Conservation (phyloP, 2,113 vertebrate species). For the Festucalex cinctus region DNA sequence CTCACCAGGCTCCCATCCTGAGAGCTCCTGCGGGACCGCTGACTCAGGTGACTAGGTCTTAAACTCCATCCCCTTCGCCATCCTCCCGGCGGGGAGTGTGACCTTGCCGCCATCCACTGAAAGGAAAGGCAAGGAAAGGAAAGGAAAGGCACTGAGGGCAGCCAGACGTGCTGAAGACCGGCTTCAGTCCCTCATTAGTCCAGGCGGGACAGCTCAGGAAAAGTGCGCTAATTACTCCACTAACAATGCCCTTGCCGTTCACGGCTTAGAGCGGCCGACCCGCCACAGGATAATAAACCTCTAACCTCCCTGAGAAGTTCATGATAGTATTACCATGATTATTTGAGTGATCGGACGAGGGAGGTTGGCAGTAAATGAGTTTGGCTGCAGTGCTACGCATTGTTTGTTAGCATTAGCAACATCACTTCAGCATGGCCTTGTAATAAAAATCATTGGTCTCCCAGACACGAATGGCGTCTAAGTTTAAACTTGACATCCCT, state of each 20-base stretch:
- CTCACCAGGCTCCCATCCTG: constrained; percentile 27
- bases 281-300: constrained; percentile 66
- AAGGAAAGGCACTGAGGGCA: constrained; percentile 29
- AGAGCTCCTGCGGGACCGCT: constrained; percentile 72
- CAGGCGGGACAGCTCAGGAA: constrained; percentile 65
- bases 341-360: constrained; percentile 61
- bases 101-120: constrained; percentile 73
- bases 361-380: constrained; percentile 39
- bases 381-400: constrained; percentile 20
- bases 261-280: constrained; percentile 66
- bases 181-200: constrained; percentile 69
- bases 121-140: constrained; percentile 40
- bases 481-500: constrained; percentile 47
- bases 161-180: constrained; percentile 44
- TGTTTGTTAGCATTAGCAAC: constrained; percentile 26
- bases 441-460: constrained; percentile 22
- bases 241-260: constrained; percentile 73
- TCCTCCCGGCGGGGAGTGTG: constrained; percentile 56
- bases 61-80: constrained; percentile 44
- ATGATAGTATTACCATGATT: constrained; percentile 63
- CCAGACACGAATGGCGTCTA: constrained; percentile 44
- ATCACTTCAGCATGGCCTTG: constrained; percentile 23
- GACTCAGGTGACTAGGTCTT: constrained; percentile 80
- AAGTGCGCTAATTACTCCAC: constrained; percentile 74
- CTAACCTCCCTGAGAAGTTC: constrained; percentile 63